These are phyloP conservation scores for Pachyramphus minor DNA, from an alignment of 2,113 vertebrate genomes.

Conservation along the genomic window DNA sequence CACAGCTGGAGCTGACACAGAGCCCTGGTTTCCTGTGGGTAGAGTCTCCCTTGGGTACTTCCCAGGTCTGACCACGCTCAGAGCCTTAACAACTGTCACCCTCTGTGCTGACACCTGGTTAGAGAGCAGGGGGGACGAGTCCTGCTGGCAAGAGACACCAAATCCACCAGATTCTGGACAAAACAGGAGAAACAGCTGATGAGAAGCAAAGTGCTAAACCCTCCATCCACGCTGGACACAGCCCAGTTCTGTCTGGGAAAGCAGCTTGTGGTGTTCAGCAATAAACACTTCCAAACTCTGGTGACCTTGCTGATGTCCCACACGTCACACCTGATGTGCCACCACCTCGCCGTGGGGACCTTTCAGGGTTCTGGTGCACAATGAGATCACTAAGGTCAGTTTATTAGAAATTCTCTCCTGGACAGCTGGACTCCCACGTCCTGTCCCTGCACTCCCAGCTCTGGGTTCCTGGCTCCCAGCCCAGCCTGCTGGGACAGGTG, in stretches of 20 bases:
- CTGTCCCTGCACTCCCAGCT: not conserved
- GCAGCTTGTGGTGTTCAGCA: not conserved
- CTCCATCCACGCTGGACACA: not conserved
- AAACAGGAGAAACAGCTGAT: not conserved
- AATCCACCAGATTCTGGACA: not conserved
- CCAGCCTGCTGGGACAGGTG: not conserved
- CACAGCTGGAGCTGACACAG: not conserved
- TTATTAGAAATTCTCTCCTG: not conserved
- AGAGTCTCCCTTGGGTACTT: not conserved
- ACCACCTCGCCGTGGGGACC: not conserved
- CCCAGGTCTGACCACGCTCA: not conserved
- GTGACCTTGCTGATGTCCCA: not conserved
- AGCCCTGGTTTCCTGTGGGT: not conserved
- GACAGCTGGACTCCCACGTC: not conserved
- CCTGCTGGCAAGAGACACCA: not conserved
- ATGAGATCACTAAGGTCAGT: fast-evolving
- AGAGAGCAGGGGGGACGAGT: fast-evolving
- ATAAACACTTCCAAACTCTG: not conserved
- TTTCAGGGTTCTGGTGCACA: not conserved
- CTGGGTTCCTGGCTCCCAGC: not conserved
- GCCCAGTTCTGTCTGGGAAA: not conserved
- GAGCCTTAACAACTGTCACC: not conserved
- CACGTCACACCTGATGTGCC: not conserved
- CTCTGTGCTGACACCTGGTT: not conserved
- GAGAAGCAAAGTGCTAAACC: not conserved